Evolutionary conservation across 2,113 vertebrate genomes (phyloP), one percentile per base, ranked within the genome.

Genomic region (Daboia siamensis): DNA sequence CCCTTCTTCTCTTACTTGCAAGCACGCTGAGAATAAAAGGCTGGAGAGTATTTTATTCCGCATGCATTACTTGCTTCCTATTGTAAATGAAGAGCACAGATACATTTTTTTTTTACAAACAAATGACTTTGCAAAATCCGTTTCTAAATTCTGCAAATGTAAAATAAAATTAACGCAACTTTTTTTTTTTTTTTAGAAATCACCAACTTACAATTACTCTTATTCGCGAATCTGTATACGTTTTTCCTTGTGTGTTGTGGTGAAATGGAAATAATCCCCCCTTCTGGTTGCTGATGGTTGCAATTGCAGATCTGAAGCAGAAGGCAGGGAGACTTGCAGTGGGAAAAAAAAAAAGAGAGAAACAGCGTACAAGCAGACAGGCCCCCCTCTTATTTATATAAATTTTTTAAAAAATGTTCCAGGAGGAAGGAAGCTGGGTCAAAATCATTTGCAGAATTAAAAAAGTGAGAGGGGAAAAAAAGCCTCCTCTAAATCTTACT

Each of bases 271-370:
- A 85, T 86, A 88, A 88, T 64, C 85, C 93, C 87, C 94, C 94
- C 91, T 90, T 93, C 94, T 94, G 92, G 94, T 88, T 85, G 94
- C 93, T 93, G 95, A 88, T 92, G 90, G 89, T 95, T 51, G 93
- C 90, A 92, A 94, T 94, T 93, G 95, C 96, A 95, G 96, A 95
- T 94, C 95, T 95, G 94, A 95, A 95, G 92, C 93, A 95, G 92
- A 94, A 95, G 56, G 93, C 93, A 94, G 85, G 89, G 51, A 54
- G 87, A 91, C 93, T 95, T 94, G 39, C 94, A 86, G 64, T 26
- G 51, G 51, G 5, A 0, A 17, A 10, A 39, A 29, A 59, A 24
- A 33, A 10, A 59, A 55, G 90, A 88, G 90, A 93, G 94, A 54
- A 61, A 69, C 91, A 90, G 88, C 93, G 93, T 89, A 94, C 88